phyloP scores from a whole-genome alignment of 2,888 invertebrate genomes.

The Eudemis profundana region DNA sequence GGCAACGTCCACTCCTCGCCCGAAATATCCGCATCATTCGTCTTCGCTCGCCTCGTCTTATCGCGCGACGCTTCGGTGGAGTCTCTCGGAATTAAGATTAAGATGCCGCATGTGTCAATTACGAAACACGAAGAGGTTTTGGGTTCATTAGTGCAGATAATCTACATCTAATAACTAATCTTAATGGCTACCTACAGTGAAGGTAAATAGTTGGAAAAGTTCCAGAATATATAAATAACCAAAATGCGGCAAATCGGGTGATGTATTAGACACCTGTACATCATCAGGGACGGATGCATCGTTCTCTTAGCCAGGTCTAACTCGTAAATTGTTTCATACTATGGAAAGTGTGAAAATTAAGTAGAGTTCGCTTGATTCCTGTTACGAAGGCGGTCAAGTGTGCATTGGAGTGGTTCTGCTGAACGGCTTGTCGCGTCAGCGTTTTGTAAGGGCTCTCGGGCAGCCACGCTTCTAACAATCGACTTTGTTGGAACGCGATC shows the following conservation, averaged over 20 bases:
- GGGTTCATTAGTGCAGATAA: constrained; percentile 43
- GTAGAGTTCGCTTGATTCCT: constrained; percentile 70
- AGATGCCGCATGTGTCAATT: constrained; percentile 59
- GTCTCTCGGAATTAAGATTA: constrained; percentile 62
- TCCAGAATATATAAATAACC: constrained; percentile 39
- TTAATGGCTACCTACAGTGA: constrained; percentile 36
- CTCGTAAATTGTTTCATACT: constrained; percentile 14
- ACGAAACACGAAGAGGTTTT: constrained; percentile 52
- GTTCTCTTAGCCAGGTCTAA: constrained; percentile 26
- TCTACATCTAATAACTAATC: constrained; percentile 40
- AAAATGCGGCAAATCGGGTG: constrained; percentile 29
- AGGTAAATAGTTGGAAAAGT: constrained; percentile 36
- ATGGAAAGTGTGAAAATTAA: constrained; percentile 54
- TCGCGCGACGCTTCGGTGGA: constrained; percentile 38
- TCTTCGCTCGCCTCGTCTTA: constrained; percentile 41
- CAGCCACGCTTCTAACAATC: constrained; percentile 61
- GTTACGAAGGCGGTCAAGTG: constrained; percentile 79
- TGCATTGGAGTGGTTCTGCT: constrained; percentile 68
- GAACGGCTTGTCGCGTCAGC: constrained; percentile 69
- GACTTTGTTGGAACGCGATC: constrained; percentile 58
- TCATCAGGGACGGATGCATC: constrained; percentile 29
- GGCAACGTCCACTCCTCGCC: constrained; percentile 64
- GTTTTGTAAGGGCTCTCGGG: constrained; percentile 65
- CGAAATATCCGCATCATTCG: constrained; percentile 69
- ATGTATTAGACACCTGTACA: constrained; percentile 30